phyloP scores from a whole-genome alignment of 2,113 vertebrate species.

The Nothobranchius kuhntae region DNA sequence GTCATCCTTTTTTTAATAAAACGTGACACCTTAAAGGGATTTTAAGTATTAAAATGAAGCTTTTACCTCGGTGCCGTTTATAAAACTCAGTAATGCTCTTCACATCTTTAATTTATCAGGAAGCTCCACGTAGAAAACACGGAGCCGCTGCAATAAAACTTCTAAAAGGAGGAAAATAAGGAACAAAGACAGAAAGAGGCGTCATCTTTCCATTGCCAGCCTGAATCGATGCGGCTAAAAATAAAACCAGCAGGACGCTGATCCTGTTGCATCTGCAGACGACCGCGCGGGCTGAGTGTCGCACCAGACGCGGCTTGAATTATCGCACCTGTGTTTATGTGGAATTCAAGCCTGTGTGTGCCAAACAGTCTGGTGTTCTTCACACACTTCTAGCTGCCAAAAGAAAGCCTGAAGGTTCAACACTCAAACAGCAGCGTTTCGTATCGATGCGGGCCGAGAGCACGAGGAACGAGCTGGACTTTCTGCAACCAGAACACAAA shows the following conservation, averaged over 20 bases:
- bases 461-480: too few relatives aligned
- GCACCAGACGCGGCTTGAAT: constrained; percentile 37
- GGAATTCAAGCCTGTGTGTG: constrained; percentile 42
- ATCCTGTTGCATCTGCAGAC: constrained; percentile 36
- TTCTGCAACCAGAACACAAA: too few relatives aligned
- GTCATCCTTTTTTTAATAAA: background rate
- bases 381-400: constrained; percentile 12
- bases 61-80: constrained; percentile 6
- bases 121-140: background rate
- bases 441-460: too few relatives aligned
- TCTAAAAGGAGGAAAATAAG: constrained; percentile 1
- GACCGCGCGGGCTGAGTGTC: constrained; percentile 35
- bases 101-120: constrained; percentile 15
- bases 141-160: constrained; percentile 6
- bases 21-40: background rate
- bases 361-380: constrained; percentile 6
- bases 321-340: constrained; percentile 42
- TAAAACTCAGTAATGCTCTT: constrained; percentile 10
- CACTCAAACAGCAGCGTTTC: background rate
- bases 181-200: constrained; percentile 29
- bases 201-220: constrained; percentile 48
- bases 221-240: constrained; percentile 55
- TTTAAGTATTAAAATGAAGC: background rate
- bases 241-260: constrained; percentile 42
- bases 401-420: constrained; percentile 11